Conservation (phyloP, 2,797 vertebrate species). For the Bovichtus diacanthus region DNA sequence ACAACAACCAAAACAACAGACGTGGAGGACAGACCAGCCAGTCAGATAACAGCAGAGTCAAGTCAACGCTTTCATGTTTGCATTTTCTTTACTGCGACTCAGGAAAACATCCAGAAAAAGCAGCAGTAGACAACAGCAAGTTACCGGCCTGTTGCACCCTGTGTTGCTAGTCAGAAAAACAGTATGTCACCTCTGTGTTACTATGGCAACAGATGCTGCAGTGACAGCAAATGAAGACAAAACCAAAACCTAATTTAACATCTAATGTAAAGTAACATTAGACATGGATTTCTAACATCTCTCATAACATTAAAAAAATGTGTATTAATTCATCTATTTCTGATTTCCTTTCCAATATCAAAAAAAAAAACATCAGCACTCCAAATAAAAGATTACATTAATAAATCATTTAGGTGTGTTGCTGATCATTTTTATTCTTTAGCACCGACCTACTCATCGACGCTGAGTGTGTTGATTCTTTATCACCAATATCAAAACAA, state of each 20-base stretch:
- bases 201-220: slow-evolving; percentile 22
- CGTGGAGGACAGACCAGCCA: not conserved
- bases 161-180: not conserved
- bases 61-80: not conserved
- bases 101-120: not conserved
- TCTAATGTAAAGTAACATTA: not conserved
- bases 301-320: not conserved
- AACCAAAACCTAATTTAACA: not conserved
- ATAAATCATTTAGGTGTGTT: not conserved
- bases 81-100: not conserved
- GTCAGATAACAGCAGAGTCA: not conserved
- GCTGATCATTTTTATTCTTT: not conserved
- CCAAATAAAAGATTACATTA: not conserved
- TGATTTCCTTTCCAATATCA: not conserved
- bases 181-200: not conserved
- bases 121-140: not conserved
- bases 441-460: not conserved
- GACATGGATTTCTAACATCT: not conserved
- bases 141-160: not conserved
- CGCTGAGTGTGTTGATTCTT: not conserved
- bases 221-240: not conserved
- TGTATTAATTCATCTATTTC: not conserved
- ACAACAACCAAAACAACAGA: slow-evolving; percentile 18
- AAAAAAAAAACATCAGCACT: not conserved
- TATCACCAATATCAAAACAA: not conserved